These are phyloP conservation scores for Pseudolycoriella hygida DNA, from an alignment of 2,888 invertebrate genomes.

Conservation along the genomic window DNA sequence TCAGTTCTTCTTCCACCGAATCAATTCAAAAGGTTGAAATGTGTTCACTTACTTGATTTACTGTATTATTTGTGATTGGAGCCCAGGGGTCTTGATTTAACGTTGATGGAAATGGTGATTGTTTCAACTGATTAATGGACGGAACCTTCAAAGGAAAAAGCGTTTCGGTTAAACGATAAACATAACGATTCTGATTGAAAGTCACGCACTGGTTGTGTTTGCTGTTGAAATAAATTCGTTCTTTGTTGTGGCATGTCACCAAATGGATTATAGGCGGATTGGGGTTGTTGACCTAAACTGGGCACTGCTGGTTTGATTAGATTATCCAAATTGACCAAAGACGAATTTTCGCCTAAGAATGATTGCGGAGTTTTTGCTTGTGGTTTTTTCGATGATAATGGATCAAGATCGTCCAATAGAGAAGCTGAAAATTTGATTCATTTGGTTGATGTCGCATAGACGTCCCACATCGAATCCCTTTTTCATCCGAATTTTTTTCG, in stretches of 20 bases:
- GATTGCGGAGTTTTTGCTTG: slow-evolving; percentile 71
- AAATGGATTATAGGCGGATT: slow-evolving; percentile 28
- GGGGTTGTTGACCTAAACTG: slow-evolving; percentile 19
- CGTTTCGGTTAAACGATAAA: background rate
- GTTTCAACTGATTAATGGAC: slow-evolving; percentile 31
- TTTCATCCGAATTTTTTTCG: too few relatives aligned
- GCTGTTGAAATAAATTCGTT: slow-evolving; percentile 41
- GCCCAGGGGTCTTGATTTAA: slow-evolving; percentile 31
- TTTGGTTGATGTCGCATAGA: too few relatives aligned
- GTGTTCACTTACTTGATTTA: slow-evolving; percentile 22
- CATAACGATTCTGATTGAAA: background rate
- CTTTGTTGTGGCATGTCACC: slow-evolving; percentile 21
- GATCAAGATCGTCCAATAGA: slow-evolving; percentile 28
- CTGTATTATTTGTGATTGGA: slow-evolving; percentile 19
- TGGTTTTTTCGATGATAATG: slow-evolving; percentile 21
- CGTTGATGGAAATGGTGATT: slow-evolving; percentile 27
- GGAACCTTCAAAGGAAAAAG: slow-evolving; percentile 26
- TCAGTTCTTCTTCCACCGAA: background rate
- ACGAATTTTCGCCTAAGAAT: slow-evolving; percentile 93
- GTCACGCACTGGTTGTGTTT: slow-evolving; percentile 22
- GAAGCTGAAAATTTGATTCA: too few relatives aligned
- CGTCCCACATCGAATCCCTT: slow-evolving; percentile 11
- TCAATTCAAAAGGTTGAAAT: background rate
- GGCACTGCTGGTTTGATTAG: slow-evolving; percentile 48
- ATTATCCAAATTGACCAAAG: slow-evolving; percentile 94